These are phyloP conservation scores for Dicyrtoma fusca DNA, from an alignment of 2,888 invertebrate genomes.

Conservation along the genomic window DNA sequence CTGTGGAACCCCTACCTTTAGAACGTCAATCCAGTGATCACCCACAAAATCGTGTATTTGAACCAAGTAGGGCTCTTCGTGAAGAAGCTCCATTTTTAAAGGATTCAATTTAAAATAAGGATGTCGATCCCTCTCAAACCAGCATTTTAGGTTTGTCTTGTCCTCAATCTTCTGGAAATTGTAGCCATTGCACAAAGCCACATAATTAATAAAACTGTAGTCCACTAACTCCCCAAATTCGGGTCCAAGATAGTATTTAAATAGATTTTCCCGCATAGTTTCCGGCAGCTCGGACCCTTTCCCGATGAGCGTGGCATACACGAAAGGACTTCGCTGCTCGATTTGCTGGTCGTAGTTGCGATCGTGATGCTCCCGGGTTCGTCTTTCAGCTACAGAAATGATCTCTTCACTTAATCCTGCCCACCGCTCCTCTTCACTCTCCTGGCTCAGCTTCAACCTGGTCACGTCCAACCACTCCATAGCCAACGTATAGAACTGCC, in stretches of 20 bases:
- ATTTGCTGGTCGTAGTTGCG: constrained; percentile 45
- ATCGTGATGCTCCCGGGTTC: constrained; percentile 47
- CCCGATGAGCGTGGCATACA: constrained; percentile 22
- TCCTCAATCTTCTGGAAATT: constrained; percentile 38
- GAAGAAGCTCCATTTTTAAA: constrained; percentile 41
- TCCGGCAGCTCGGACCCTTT: constrained; percentile 16
- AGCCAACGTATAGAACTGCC: constrained; percentile 53
- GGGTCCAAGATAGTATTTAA: constrained; percentile 28
- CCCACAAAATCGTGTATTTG: constrained; percentile 49
- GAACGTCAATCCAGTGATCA: constrained; percentile 45
- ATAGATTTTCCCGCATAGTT: constrained; percentile 32
- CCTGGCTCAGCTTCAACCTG: constrained; percentile 45
- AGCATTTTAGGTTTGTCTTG: constrained; percentile 37
- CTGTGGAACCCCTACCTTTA: too few relatives aligned
- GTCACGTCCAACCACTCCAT: constrained; percentile 54
- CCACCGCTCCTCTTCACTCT: constrained; percentile 34
- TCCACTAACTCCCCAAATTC: constrained; percentile 38
- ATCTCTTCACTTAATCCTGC: constrained; percentile 29
- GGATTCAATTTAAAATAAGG: constrained; percentile 44
- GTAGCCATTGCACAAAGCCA: constrained; percentile 54
- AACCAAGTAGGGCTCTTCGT: constrained; percentile 38
- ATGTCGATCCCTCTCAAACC: constrained; percentile 37
- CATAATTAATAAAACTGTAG: constrained; percentile 49
- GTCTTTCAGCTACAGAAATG: constrained; percentile 27
- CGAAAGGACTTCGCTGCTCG: constrained; percentile 36